phyloP scores from a whole-genome alignment of 2,888 invertebrate genomes.

The Teinopalpus imperialis region DNA sequence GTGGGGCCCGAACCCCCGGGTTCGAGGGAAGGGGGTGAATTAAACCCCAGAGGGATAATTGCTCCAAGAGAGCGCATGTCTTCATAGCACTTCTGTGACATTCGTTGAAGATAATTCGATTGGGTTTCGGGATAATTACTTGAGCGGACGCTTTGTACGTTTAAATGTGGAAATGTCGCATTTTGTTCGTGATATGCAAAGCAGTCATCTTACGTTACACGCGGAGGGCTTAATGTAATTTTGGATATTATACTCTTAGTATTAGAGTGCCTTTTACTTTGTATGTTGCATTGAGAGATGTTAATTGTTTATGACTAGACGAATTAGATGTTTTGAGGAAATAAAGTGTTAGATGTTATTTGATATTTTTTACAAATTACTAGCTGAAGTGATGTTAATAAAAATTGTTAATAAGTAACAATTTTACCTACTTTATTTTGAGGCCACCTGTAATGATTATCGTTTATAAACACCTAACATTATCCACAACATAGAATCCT shows the following conservation, averaged over 20 bases:
- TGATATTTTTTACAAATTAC: slow-evolving; percentile 10
- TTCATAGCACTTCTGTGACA: slow-evolving; percentile 65
- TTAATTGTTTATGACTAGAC: slow-evolving; percentile 18
- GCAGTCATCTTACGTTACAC: slow-evolving; percentile 27
- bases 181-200: slow-evolving; percentile 37
- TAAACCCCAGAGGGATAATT: slow-evolving; percentile 48
- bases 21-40: slow-evolving; percentile 31
- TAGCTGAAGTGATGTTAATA: too few species aligned
- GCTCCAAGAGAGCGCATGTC: slow-evolving; percentile 65
- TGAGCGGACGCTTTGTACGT: slow-evolving; percentile 39
- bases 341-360: not conserved
- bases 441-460: too few species aligned
- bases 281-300: slow-evolving; percentile 8
- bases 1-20: slow-evolving; percentile 12
- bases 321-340: slow-evolving; percentile 2
- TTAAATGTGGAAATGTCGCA: slow-evolving; percentile 36
- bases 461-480: too few species aligned
- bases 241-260: slow-evolving; percentile 1
- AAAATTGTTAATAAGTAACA: too few species aligned
- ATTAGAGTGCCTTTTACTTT: slow-evolving; percentile 19
- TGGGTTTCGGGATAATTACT: slow-evolving; percentile 63
- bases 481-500: too few species aligned
- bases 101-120: slow-evolving; percentile 67
- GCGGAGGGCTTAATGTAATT: slow-evolving; percentile 15
- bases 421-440: too few species aligned